phyloP scores from a whole-genome alignment of 2,888 invertebrate genomes.

The Cosmorhoe ocellata region DNA sequence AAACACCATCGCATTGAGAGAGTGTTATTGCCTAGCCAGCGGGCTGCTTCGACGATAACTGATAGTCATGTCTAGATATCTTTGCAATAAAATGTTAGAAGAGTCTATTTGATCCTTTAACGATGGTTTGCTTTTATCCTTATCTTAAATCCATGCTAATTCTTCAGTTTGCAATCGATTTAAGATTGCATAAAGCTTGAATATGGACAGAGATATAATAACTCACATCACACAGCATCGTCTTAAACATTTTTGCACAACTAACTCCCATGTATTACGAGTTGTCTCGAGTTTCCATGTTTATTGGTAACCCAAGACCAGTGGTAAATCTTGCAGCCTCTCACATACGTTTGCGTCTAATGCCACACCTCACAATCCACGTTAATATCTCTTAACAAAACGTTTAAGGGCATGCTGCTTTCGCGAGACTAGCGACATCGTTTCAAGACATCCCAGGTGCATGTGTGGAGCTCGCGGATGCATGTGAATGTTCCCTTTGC shows the following conservation, averaged over 20 bases:
- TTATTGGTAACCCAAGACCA: constrained; percentile 26
- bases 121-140: constrained; percentile 72
- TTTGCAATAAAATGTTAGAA: constrained; percentile 56
- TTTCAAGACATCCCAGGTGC: constrained; percentile 18
- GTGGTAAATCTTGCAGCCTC: constrained; percentile 28
- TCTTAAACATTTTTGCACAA: constrained; percentile 12
- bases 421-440: constrained; percentile 42
- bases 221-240: background rate
- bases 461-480: constrained; percentile 24
- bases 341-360: constrained; percentile 30
- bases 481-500: constrained; percentile 28
- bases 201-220: background rate
- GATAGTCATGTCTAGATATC: constrained; percentile 51
- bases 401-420: constrained; percentile 59
- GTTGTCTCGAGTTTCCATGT: constrained; percentile 21
- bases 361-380: constrained; percentile 43
- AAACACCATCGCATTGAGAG: constrained; percentile 47
- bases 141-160: constrained; percentile 47
- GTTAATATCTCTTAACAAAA: constrained; percentile 53
- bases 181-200: constrained; percentile 3
- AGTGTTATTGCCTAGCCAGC: constrained; percentile 40
- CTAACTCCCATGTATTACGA: constrained; percentile 12
- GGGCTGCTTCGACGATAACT: constrained; percentile 41
- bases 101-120: constrained; percentile 59
- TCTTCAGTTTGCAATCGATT: constrained; percentile 18